phyloP scores from a whole-genome alignment of 2,113 vertebrate genomes.

The Sula dactylatra region DNA sequence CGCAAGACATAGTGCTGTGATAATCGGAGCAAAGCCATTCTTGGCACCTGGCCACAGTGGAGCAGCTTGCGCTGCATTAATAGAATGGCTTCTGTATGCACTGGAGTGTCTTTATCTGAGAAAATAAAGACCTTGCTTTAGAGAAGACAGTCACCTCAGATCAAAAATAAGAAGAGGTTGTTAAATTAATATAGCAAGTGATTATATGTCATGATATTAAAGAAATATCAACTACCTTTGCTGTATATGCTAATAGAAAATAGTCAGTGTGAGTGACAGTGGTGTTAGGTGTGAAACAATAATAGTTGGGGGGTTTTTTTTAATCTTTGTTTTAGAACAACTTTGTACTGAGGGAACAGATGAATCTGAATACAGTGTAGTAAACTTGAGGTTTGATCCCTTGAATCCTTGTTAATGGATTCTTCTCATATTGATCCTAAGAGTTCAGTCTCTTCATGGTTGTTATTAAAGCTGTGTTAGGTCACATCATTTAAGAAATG shows the following conservation, averaged over 20 bases:
- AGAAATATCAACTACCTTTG: background rate
- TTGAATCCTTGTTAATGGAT: background rate
- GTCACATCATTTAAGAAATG: background rate
- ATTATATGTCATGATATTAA: background rate
- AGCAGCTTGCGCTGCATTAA: background rate
- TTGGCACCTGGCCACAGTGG: background rate
- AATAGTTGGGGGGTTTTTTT: background rate
- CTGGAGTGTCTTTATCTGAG: background rate
- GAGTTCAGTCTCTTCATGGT: background rate
- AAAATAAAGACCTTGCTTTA: background rate
- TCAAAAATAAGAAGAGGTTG: background rate
- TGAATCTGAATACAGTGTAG: background rate
- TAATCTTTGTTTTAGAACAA: background rate
- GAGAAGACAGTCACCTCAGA: background rate
- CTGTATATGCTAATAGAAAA: background rate
- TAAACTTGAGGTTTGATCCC: background rate
- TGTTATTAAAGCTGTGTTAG: background rate
- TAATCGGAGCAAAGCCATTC: background rate
- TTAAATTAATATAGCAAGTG: background rate
- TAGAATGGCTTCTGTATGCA: background rate
- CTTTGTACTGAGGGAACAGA: background rate
- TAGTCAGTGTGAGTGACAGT: background rate
- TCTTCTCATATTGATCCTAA: background rate
- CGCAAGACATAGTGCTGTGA: background rate
- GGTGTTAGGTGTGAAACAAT: background rate